Evolutionary conservation across 1,140 invertebrate genomes (phyloP), one percentile per base, ranked within the genome.

Genomic region (Drosophila truncata): DNA sequence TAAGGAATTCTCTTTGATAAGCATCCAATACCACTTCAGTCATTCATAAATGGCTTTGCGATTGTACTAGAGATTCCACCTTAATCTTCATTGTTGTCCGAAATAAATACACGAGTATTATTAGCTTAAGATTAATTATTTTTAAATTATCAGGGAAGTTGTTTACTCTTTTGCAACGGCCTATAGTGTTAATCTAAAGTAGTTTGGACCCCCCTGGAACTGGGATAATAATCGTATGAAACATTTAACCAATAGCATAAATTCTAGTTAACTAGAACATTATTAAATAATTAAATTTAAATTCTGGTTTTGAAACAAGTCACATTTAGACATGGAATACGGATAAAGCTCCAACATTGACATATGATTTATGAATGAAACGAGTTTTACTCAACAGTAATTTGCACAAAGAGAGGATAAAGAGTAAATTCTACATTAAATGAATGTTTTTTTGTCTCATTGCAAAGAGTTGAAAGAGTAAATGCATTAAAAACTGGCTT

Each of bases 121-220:
- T 62, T 42, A 42, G 62, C 57, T 25, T 16, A 5, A 64, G 62
- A 64, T 64, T 61, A 31, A 23, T 16, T 20, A 13, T 31, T 60
- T 60, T 18, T 18, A 58, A 58, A 3, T 18, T 42, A 25, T 58
- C 35, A 42, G 2, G 25, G 0, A 29, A 20, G 61, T 29, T 18
- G 16, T 62, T 57, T 58, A 62, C 13, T 39, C 25, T 20, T 39
- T 54, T 20, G 31, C 8, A 8, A 14, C n/a, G n/a, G n/a, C n/a
- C n/a, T n/a, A 6, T 16, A 23, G 9, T 0, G 20, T 20, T 37
- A 37, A 54, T 54, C 52, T 54, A 0, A 8, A 33, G 49, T 33
- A 9, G 18, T 52, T 52, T 33, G 11, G 29, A 33, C 16, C 29
- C 18, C 13, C 7, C 18, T 5, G 11, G 18, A 20, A 23, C 7